A percentile compares a stretch with the other conserved stretches of the same genome.
phyloP scores from a whole-genome alignment of 1,140 invertebrate species.

The Artemia franciscana region DNA sequence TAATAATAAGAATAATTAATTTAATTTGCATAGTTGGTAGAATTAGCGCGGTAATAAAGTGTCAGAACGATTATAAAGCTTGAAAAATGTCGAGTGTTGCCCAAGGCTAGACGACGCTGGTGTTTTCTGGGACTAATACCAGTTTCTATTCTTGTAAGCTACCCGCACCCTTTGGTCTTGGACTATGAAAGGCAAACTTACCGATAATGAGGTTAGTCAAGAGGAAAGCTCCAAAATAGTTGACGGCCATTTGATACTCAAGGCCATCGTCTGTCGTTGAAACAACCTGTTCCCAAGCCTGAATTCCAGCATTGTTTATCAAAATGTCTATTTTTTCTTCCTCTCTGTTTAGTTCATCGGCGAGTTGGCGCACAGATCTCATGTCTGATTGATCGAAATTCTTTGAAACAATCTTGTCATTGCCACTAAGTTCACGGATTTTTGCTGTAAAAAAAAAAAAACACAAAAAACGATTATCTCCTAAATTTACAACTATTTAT shows the following conservation, averaged over 20 bases:
- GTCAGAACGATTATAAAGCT: too few relatives aligned
- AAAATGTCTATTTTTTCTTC: slow-evolving; percentile 24
- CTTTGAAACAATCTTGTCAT: slow-evolving; percentile 14
- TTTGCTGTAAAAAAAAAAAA: slow-evolving; percentile 11
- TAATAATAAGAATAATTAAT: too few relatives aligned
- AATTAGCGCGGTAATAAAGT: too few relatives aligned
- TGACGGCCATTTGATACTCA: slow-evolving; percentile 33
- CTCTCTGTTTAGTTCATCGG: slow-evolving; percentile 15
- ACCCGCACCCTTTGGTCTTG: neutral
- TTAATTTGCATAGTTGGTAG: too few relatives aligned
- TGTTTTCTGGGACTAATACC: too few relatives aligned
- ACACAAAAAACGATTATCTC: too few relatives aligned
- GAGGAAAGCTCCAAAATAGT: slow-evolving; percentile 66
- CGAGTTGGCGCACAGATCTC: slow-evolving; percentile 18
- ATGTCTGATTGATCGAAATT: slow-evolving; percentile 19
- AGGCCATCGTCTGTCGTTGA: slow-evolving; percentile 17
- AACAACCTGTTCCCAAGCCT: slow-evolving; percentile 8
- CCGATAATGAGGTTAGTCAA: slow-evolving; percentile 44
- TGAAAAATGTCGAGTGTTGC: too few relatives aligned
- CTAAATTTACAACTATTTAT: too few relatives aligned
- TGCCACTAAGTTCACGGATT: slow-evolving; percentile 14
- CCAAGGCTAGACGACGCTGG: too few relatives aligned
- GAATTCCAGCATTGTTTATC: slow-evolving; percentile 27
- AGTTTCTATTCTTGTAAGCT: too few relatives aligned
- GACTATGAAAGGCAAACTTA: slow-evolving; percentile 18